Base-by-base conservation (phyloP, 2,888 invertebrate species). In the Lamellibrachia satsuma region DNA sequence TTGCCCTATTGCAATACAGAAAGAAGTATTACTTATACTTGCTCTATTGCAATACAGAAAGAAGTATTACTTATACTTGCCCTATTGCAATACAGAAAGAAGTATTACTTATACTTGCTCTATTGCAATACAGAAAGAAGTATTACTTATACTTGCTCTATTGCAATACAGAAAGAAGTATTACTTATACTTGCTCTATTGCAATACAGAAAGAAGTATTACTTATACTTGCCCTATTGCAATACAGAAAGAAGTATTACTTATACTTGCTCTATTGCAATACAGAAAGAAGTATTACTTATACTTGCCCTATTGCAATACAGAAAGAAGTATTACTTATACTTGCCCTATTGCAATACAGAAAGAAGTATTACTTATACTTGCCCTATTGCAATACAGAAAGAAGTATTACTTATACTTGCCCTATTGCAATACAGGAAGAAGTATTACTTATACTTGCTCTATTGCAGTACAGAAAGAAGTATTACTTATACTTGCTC, bases 1-100 rank as follows among this genome's bases (percentile, higher is more conserved):
- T 90, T 90, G 52, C 92, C 55, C 52, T n/a, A 90, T n/a, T 15
- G 15, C 90, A 90, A 90, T 22, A 90, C 90, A n/a, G n/a, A n/a
- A n/a, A n/a, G n/a, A n/a, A n/a, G 39, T 39, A 39, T 39, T 39
- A 39, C 39, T 39, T 39, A 39, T 39, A 39, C 39, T 90, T 90
- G 52, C 92, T 7, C 52, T n/a, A 90, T n/a, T 15, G 15, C 90
- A 90, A 90, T 22, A 90, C 90, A n/a, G n/a, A n/a, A n/a, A n/a
- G n/a, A n/a, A n/a, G 39, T 39, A 39, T 39, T 39, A 39, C 39
- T 39, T 39, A 39, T 39, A 39, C 39, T 90, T 90, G 52, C 92
- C 55, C 52, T n/a, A 90, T n/a, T 15, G 15, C 90, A 90, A 90
- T 22, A 90, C 90, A n/a, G n/a, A n/a, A n/a, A n/a, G n/a, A n/a